Evolutionary conservation across 2,797 vertebrate species (phyloP), one percentile per base, ranked within the genome.

Genomic region (Rhinophrynus dorsalis): DNA sequence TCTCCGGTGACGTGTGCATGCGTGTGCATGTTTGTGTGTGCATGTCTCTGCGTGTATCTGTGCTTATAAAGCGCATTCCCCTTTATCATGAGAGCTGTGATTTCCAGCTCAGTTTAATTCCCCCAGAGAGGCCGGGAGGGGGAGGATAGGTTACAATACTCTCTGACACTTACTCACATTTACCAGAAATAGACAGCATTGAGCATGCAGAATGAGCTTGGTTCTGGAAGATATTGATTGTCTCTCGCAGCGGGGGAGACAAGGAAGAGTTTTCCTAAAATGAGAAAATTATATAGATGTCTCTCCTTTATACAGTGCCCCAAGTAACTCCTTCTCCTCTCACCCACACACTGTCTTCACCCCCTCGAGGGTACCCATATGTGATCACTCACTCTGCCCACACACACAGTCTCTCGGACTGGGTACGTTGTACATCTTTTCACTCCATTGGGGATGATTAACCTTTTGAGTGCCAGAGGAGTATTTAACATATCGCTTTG

Each of bases 171-270:
- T 51, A 6, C 66, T 30, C 44, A 51, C 66, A 21, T 59, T 15
- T 9, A 37, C 66, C 67, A 60, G 17, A 60, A 68, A 68, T 68
- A 68, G 55, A 59, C 66, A 21, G 17, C 13, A 29, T 26, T 29
- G 30, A 50, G 9, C 17, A 29, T 35, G 64, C 20, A 18, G 64
- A 57, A 58, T 10, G 29, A 67, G 6, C 21, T 15, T 35, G 52
- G 56, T 15, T 30, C 21, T 21, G 20, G 13, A 20, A 57, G 40
- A 59, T 48, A 68, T 51, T 30, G 33, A 68, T 38, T 37, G 44
- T 18, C 44, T 29, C 44, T 13, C 44, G 10, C 23, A n/a, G 42
- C 33, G n/a, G 45, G 44, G 56, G 44, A 52, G 66, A 30, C 6
- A 11, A 23, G 5, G 5, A 54, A 27, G 35, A 18, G 27, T 23